Evolutionary conservation across 2,113 vertebrate species (phyloP), one percentile per base, ranked within the genome.

Genomic region (Nicator chloris): DNA sequence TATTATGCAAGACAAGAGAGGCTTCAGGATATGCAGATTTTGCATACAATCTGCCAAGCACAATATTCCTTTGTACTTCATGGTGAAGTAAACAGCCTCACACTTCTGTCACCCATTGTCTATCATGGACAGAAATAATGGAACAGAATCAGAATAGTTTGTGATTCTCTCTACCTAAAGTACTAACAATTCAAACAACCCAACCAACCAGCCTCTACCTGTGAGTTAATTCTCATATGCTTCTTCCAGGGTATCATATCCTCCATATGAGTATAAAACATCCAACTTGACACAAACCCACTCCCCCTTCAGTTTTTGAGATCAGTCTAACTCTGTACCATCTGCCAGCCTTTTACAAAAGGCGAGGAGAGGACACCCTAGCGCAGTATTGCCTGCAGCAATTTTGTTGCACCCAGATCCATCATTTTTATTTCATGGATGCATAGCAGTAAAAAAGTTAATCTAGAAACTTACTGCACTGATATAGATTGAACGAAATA

Each of bases 61-160:
- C 95, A 96, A 39, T 87, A 93, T 60, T 86, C 77, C 81, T 85
- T 92, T 96, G 89, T 97, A 72, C 73, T 72, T 82, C 53, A 22
- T 33, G 73, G 83, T 69, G 76, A 90, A 95, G 49, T 78, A 92
- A 95, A 95, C 92, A 96, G 80, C 83, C 73, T 84, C 69, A 68
- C 53, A 35, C 65, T 31, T 27, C 69, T 79, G 53, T 84, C 73
- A 70, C 22, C 47, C 86, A 61, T 78, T 92, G 77, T 64, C 86
- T 64, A 7, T 33, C 56, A 45, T 30, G 60, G 65, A 79, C 73
- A 82, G 57, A 75, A 91, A 24, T 31, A 75, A 86, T 2, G 13
- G 35, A 76, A 92, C 50, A 66, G 72, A 59, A 83, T 17, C 47
- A 28, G 28, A 13, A 44, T 27, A 40, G 28, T 71, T 79, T 60